A percentile compares a stretch with the other conserved stretches of the same genome.
Conservation (phyloP, 2,888 invertebrate species). For the Serripes groenlandicus region DNA sequence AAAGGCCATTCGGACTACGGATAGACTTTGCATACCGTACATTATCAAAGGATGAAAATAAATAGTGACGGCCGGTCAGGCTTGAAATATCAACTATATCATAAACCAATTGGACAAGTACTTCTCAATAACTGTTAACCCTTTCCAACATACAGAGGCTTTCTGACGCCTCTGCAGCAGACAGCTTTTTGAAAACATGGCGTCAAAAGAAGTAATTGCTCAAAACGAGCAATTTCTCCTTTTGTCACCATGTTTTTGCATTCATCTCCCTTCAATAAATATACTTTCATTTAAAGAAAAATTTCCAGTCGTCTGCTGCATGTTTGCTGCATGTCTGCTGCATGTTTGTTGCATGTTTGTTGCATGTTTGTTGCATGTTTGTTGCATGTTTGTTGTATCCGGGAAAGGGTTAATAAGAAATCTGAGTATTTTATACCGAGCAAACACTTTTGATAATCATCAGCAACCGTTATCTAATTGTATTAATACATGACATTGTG, state of each 20-base stretch:
- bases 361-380: too few relatives aligned
- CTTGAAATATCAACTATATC: background rate
- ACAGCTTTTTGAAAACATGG: background rate
- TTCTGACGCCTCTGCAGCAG: background rate
- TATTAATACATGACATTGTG: too few relatives aligned
- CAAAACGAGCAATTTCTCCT: background rate
- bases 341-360: too few relatives aligned
- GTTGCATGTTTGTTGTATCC: too few relatives aligned
- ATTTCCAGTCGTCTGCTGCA: background rate
- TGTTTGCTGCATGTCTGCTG: too few relatives aligned
- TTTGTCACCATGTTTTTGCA: background rate
- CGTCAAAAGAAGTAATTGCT: background rate
- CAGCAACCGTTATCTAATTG: too few relatives aligned
- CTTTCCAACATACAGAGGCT: background rate
- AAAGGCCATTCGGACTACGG: too few relatives aligned
- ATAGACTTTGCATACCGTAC: background rate
- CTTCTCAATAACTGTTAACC: background rate
- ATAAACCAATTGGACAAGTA: background rate
- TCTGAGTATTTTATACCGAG: too few relatives aligned
- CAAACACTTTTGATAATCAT: too few relatives aligned
- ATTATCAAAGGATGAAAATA: background rate
- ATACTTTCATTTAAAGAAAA: background rate
- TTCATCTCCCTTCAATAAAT: background rate
- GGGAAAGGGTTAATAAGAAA: too few relatives aligned
- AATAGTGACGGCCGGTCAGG: background rate